Evolutionary conservation across 2,888 invertebrate genomes (phyloP), one percentile per base, ranked within the genome.

Genomic region (Dysmachus trigonus): DNA sequence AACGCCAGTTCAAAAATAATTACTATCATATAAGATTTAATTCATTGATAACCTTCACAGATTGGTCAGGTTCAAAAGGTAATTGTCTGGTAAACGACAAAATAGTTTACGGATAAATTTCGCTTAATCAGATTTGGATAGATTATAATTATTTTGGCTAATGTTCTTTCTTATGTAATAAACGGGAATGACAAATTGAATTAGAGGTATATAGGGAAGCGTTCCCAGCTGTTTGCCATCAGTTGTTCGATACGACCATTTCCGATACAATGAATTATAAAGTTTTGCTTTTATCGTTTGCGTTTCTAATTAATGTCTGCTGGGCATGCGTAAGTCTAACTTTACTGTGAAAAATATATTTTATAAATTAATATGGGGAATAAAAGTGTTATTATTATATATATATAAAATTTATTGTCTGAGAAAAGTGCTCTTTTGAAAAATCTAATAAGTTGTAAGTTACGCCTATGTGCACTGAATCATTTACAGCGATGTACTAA

Each of bases 191-290:
- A 18, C 10, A 62, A 62, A 62, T 27, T 62, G 10, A 62, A 8
- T 27, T 22, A 1, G 62, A 22, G 8, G 27, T 62, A 62, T 62
- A 62, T 10, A 62, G 8, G 22, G 62, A 3, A 27, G 13, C 7
- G 22, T 1, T 18, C 22, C 22, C 10, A 62, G 62, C 10, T 2
- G 22, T 10, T 62, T n/a, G 2, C 3, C 27, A 27, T 27, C 62
- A 62, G 62, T 62, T 22, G 22, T 18, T 62, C 22, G 10, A n/a
- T 51, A n/a, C 27, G 22, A 18, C 22, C 8, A 62, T 62, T 27
- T 62, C 62, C 7, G 27, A 27, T 22, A 18, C 18, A 22, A 90
- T 91, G 89, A 76, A n/a, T 18, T 13, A 27, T 51, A n/a, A 71
- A 71, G 3, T 35, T 53, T 8, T 82, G 15, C 15, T n/a, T 6